Evolutionary conservation across 2,888 invertebrate species (phyloP).

Genomic region (Pristionchus japonicus): DNA sequence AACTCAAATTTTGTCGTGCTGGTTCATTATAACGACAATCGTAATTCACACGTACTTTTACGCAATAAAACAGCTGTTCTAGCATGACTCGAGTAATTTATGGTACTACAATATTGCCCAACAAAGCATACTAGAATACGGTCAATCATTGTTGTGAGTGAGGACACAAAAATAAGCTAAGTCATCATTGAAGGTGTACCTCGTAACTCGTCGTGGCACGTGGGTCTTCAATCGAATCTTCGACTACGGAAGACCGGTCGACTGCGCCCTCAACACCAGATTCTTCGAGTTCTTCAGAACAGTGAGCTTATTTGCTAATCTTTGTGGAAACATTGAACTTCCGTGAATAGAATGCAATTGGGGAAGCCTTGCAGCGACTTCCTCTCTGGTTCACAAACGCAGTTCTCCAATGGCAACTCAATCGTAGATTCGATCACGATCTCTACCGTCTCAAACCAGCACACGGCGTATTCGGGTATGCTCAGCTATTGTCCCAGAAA

Average conservation of each 20-base stretch:
- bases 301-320: no score
- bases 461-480: constrained; percentile 66
- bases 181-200: no score
- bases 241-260: constrained; percentile 68
- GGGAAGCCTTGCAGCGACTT: constrained; percentile 10
- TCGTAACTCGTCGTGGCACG: constrained; percentile 77
- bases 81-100: not conserved
- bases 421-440: constrained; percentile 73
- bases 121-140: not conserved
- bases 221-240: constrained; percentile 78
- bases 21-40: not conserved
- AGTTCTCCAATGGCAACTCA: not conserved
- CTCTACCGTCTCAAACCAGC: constrained; percentile 76
- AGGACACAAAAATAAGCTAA: no score
- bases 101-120: not conserved
- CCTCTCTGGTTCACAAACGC: not conserved
- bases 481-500: no score
- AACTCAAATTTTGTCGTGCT: not conserved
- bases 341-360: no score
- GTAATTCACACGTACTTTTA: not conserved
- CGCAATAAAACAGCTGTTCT: not conserved
- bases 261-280: constrained; percentile 58
- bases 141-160: no score
- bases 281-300: constrained; percentile 43
- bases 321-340: not conserved